phyloP scores from a whole-genome alignment of 2,113 vertebrate species.

The Leptobrachium leishanense region DNA sequence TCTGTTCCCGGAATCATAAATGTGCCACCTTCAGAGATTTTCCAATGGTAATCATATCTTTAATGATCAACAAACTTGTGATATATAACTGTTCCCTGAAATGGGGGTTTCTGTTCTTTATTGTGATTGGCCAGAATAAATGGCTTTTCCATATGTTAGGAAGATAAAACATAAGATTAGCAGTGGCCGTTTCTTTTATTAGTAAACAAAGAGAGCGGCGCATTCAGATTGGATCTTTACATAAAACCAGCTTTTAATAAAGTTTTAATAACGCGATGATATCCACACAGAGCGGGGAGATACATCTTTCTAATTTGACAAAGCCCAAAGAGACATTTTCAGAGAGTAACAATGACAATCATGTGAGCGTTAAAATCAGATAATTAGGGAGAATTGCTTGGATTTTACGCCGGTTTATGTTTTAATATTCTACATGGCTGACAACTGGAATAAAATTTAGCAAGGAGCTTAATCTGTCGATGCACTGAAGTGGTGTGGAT shows the following conservation, averaged over 20 bases:
- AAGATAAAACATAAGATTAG: constrained; percentile 85
- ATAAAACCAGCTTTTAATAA: constrained; percentile 71
- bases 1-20: constrained; percentile 97
- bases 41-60: constrained; percentile 95
- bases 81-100: constrained; percentile 94
- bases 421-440: constrained; percentile 3
- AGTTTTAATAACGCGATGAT: constrained; percentile 67
- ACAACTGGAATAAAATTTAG: constrained; percentile 14
- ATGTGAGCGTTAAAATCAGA: constrained; percentile 31
- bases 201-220: constrained; percentile 80
- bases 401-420: constrained; percentile 17
- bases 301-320: constrained; percentile 57
- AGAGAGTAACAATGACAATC: constrained; percentile 35
- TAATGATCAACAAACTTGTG: constrained; percentile 98
- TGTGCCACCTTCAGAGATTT: constrained; percentile 92
- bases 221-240: constrained; percentile 70
- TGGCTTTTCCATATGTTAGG: constrained; percentile 86
- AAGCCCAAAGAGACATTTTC: constrained; percentile 16
- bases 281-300: constrained; percentile 56
- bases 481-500: not conserved
- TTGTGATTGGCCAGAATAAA: constrained; percentile 83
- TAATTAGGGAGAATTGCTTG: constrained; percentile 38
- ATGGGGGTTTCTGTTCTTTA: constrained; percentile 81
- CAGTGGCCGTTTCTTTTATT: constrained; percentile 73
- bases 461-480: constrained; percentile 4